Evolutionary conservation across 2,888 invertebrate genomes (phyloP).

Genomic region (Hermaeophaga mercurialis): DNA sequence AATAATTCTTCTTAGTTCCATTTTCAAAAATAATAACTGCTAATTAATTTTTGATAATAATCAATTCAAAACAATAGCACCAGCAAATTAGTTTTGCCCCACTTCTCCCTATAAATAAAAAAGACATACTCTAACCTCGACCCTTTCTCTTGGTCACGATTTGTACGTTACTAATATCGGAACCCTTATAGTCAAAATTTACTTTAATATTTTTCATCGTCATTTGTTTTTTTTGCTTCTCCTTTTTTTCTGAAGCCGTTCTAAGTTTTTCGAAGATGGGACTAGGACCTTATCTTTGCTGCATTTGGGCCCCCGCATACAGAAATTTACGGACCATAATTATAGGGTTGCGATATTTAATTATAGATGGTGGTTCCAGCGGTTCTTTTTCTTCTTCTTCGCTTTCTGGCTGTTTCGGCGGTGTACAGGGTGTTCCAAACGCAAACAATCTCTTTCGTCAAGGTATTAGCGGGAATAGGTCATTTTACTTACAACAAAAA

Average conservation of each 20-base stretch:
- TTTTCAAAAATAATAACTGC: too few relatives aligned
- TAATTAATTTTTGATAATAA: too few relatives aligned
- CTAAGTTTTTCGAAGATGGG: constrained; percentile 49
- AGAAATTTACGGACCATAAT: constrained; percentile 85
- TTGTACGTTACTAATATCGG: constrained; percentile 19
- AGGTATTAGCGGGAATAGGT: too few relatives aligned
- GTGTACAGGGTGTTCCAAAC: constrained; percentile 3
- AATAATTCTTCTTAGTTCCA: too few relatives aligned
- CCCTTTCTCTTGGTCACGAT: constrained; percentile 8
- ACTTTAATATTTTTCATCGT: constrained; percentile 24
- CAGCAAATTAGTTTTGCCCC: too few relatives aligned
- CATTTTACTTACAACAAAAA: too few relatives aligned
- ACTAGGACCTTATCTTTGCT: constrained; percentile 59
- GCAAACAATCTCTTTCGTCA: too few relatives aligned
- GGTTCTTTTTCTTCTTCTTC: constrained; percentile 34
- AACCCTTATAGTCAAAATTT: constrained; percentile 26
- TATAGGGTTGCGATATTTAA: constrained; percentile 82
- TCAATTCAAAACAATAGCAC: too few relatives aligned
- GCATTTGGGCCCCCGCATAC: constrained; percentile 60
- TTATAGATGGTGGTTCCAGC: constrained; percentile 66
- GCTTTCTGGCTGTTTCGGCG: constrained; percentile 22
- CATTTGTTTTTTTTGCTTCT: constrained; percentile 39
- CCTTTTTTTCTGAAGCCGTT: constrained; percentile 54
- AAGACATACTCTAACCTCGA: neutral
- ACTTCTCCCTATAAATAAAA: too few relatives aligned